Evolutionary conservation across 2,888 invertebrate genomes (phyloP), one percentile per base, ranked within the genome.

Genomic region (Kuschelorhynchus macadamiae): DNA sequence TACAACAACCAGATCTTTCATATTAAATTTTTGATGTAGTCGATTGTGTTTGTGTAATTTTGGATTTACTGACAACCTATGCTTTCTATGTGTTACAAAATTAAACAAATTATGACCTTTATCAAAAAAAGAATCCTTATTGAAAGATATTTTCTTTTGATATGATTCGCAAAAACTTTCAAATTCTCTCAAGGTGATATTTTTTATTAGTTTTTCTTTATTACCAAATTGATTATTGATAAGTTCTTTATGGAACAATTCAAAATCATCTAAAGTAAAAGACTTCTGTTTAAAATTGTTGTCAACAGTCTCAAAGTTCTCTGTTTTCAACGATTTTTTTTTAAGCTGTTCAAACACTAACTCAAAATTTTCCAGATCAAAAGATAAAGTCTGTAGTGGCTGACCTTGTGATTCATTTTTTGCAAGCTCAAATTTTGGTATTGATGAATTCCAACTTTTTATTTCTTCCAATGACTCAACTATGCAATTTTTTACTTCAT

Each of bases 41-140:
- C 25, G 3, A 17, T 21, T 49, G 11, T 44, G 32, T 17, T 49
- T 12, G 9, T 21, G 18, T 41, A 42, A 42, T 18, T 36, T 33
- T 21, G 14, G 32, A 18, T 18, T 33, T 21, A 55, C 16, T 12
- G 53, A 32, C 5, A 25, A n/a, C 12, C 32, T 62, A 16, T 53
- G 18, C 32, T 42, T 62, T 16, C 62, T 53, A 14, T 53, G 52
- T 33, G 62, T 62, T 12, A 62, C 53, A 55, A 44, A 62, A 36
- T 53, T 21, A 21, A 55, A 16, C 11, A 16, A 21, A 9, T 36
- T 30, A 9, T 52, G 20, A 17, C 55, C 25, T 0, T 30, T 9
- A 8, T 21, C 25, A 41, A 55, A 55, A 55, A 55, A 55, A 55
- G 55, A 42, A 30, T 25, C 42, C 9, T 42, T 25, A 21, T 8